A percentile compares a stretch with the other conserved stretches of the same genome.
Evolutionary conservation across 2,797 vertebrate genomes (phyloP).

Genomic region (Coregonus suidteri): DNA sequence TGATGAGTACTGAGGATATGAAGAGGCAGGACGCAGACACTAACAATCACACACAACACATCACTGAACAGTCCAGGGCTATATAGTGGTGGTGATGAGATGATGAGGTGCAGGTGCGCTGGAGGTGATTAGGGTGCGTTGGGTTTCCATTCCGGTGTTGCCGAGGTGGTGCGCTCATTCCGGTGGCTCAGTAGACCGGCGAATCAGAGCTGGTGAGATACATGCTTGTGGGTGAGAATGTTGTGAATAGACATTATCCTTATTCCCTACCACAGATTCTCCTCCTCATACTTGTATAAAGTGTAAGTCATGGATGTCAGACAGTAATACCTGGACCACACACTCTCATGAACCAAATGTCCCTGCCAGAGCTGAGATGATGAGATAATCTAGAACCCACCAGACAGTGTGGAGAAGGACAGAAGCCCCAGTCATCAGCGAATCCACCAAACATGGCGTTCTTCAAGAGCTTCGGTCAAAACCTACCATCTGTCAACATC

Average conservation of each 20-base stretch:
- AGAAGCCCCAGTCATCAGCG: constrained; percentile 13
- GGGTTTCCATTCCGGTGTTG: too few relatives aligned
- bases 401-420: constrained; percentile 13
- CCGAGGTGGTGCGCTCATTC: too few relatives aligned
- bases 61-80: too few relatives aligned
- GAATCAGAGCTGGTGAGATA: background rate
- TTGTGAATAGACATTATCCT: background rate
- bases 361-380: constrained; percentile 47
- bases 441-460: constrained; percentile 83
- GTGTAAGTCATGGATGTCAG: background rate
- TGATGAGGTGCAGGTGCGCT: too few relatives aligned
- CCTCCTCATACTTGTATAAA: background rate
- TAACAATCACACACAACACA: too few relatives aligned
- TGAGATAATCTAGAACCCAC: constrained; percentile 55
- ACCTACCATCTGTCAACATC: constrained; percentile 85
- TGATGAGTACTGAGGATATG: too few relatives aligned
- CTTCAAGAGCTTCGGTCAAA: constrained; percentile 91
- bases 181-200: too few relatives aligned
- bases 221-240: background rate
- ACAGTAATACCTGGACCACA: background rate
- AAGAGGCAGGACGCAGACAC: too few relatives aligned
- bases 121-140: too few relatives aligned
- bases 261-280: background rate
- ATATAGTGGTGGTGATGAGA: too few relatives aligned
- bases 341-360: constrained; percentile 7